Percentiles rank a stretch among this genome's conserved stretches.
phyloP scores from a whole-genome alignment of 2,888 invertebrate genomes.

The Lissonota sp. region DNA sequence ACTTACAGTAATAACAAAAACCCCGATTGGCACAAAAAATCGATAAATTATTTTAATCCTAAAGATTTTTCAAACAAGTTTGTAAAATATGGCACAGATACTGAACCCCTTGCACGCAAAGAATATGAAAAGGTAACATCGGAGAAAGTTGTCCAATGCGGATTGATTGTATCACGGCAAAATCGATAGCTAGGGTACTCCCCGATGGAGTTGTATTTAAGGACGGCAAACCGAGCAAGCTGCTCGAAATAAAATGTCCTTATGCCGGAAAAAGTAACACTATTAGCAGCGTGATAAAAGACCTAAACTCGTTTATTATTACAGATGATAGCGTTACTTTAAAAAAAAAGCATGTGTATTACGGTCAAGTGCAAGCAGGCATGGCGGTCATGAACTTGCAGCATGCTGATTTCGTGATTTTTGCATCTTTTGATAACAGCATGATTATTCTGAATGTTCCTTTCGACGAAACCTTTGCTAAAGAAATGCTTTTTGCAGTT shows the following conservation, averaged over 20 bases:
- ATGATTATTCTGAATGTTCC: background rate
- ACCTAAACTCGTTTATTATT: background rate
- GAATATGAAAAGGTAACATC: conserved; percentile 3
- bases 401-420: background rate
- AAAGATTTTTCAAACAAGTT: conserved; percentile 4
- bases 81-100: conserved; percentile 9
- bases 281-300: background rate
- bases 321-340: background rate
- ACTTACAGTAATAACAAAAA: conserved; percentile 13
- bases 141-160: conserved; percentile 6
- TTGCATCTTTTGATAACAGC: background rate
- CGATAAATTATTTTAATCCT: background rate
- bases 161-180: conserved; percentile 10
- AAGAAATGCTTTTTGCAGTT: conserved; percentile 2
- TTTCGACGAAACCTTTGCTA: background rate
- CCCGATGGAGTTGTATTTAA: conserved; percentile 1
- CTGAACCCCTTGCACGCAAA: conserved; percentile 9
- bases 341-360: conserved; percentile 3
- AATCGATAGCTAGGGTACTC: conserved; percentile 2
- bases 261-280: background rate
- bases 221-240: background rate
- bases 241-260: background rate
- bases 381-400: background rate
- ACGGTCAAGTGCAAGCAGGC: background rate
- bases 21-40: background rate